Percentiles rank a stretch among this genome's conserved stretches.
Conservation (phyloP, 2,113 vertebrate genomes). For the Calidris pugnax region DNA sequence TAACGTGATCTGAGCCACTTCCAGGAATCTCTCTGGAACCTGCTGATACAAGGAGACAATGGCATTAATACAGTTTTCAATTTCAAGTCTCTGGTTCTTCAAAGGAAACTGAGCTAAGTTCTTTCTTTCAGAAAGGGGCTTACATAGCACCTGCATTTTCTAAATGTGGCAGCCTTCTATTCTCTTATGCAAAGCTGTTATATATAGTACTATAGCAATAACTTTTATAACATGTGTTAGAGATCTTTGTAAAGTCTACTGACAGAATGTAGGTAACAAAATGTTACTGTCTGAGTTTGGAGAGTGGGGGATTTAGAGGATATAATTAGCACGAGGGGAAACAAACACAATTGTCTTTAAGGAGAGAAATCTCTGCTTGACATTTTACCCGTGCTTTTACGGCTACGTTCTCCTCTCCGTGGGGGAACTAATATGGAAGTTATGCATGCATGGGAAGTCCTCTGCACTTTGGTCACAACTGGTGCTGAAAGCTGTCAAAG, state of each 20-base stretch:
- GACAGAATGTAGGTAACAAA: conserved; percentile 61
- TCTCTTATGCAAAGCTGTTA: conserved; percentile 82
- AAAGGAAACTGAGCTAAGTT: conserved; percentile 80
- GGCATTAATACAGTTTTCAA: conserved; percentile 88
- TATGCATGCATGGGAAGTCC: not conserved
- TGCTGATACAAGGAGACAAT: conserved; percentile 84
- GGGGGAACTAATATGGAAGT: not conserved
- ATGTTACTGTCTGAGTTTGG: conserved; percentile 46
- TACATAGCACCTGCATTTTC: conserved; percentile 80
- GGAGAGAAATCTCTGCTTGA: conserved; percentile 32
- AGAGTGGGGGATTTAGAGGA: conserved; percentile 52
- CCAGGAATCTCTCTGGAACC: conserved; percentile 98
- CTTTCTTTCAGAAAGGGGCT: conserved; percentile 78
- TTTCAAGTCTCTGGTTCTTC: conserved; percentile 86
- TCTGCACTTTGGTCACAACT: not conserved
- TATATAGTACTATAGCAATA: conserved; percentile 80
- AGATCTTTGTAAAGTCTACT: conserved; percentile 67
- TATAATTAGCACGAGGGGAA: conserved; percentile 60
- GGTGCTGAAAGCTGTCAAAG: not conserved
- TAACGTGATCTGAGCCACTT: conserved; percentile 98
- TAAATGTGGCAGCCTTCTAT: conserved; percentile 79
- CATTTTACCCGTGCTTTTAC: not conserved
- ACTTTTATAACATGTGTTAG: conserved; percentile 74
- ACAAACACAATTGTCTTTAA: conserved; percentile 63
- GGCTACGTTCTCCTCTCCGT: not conserved